phyloP scores from a whole-genome alignment of 2,113 vertebrate species.

The Naja naja region DNA sequence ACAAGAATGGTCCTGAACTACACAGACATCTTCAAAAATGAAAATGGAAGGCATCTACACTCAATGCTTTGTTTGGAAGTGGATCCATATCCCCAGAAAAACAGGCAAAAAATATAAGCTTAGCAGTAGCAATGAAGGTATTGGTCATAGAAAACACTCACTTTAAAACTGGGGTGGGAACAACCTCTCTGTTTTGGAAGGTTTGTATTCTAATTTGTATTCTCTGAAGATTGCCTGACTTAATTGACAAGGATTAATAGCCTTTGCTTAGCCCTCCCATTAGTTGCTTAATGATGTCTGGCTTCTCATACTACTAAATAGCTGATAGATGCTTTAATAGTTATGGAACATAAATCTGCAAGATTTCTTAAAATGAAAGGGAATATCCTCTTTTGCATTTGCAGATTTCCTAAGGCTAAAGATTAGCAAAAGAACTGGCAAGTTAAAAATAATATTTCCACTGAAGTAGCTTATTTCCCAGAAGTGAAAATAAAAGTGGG shows the following conservation, averaged over 20 bases:
- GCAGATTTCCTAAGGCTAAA: not conserved
- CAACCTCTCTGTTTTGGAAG: not conserved
- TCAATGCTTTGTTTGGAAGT: not conserved
- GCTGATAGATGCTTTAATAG: not conserved
- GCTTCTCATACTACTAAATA: not conserved
- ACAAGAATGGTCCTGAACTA: not conserved
- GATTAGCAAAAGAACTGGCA: not conserved
- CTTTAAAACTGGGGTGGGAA: not conserved
- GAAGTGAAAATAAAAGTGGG: rapidly evolving
- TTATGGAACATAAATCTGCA: not conserved
- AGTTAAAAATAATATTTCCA: not conserved
- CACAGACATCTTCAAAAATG: not conserved
- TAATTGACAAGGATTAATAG: not conserved
- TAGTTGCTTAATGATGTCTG: not conserved
- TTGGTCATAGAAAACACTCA: not conserved
- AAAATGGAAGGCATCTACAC: not conserved
- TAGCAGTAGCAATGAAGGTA: not conserved
- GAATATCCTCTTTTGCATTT: not conserved
- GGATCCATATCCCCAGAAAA: not conserved
- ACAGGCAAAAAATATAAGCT: not conserved
- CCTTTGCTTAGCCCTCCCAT: not conserved
- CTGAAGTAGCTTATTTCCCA: not conserved
- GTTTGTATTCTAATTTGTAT: not conserved
- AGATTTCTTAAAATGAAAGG: rapidly evolving
- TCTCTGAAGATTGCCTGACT: not conserved